Percentiles rank a stretch among this genome's conserved stretches.
phyloP scores from a whole-genome alignment of 2,113 vertebrate species.

The Osmerus mordax region DNA sequence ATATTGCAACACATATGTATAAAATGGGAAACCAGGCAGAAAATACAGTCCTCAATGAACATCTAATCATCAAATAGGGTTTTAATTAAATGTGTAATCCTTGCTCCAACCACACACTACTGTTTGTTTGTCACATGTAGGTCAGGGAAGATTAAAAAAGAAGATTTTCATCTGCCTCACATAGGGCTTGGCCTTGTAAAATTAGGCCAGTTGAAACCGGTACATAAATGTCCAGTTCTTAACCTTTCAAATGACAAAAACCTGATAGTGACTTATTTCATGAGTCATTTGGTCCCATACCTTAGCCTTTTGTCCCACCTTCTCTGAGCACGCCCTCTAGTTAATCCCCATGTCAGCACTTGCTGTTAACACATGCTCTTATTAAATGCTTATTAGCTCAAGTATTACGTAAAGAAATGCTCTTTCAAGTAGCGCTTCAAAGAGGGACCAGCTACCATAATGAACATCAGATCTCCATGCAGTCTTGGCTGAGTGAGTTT shows the following conservation, averaged over 20 bases:
- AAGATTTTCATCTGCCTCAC: too few relatives aligned
- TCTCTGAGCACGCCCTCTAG: constrained; percentile 19
- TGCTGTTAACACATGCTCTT: constrained; percentile 37
- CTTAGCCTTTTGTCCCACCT: background rate
- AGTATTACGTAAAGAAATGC: constrained; percentile 25
- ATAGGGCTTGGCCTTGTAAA: too few relatives aligned
- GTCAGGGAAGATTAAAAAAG: too few relatives aligned
- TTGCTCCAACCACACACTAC: too few relatives aligned
- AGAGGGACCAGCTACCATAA: constrained; percentile 32
- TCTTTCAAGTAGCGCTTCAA: constrained; percentile 47
- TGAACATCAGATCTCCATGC: constrained; percentile 14
- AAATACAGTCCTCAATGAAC: background rate
- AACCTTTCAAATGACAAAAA: constrained; percentile 38
- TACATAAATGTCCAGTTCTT: background rate
- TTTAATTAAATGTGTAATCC: too few relatives aligned
- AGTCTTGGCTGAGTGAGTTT: constrained; percentile 38
- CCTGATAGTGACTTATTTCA: too few relatives aligned
- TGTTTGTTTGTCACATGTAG: too few relatives aligned
- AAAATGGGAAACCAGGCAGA: constrained; percentile 20
- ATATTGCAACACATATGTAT: constrained; percentile 12
- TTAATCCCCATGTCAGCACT: constrained; percentile 24
- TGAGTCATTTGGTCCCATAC: background rate
- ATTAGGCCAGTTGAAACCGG: too few relatives aligned
- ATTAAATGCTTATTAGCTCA: constrained; percentile 42
- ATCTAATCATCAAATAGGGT: too few relatives aligned